A percentile compares a stretch with the other conserved stretches of the same genome.
These are phyloP conservation scores for Heliconius charithonia DNA, from an alignment of 2,888 invertebrate species.

Conservation along the genomic window DNA sequence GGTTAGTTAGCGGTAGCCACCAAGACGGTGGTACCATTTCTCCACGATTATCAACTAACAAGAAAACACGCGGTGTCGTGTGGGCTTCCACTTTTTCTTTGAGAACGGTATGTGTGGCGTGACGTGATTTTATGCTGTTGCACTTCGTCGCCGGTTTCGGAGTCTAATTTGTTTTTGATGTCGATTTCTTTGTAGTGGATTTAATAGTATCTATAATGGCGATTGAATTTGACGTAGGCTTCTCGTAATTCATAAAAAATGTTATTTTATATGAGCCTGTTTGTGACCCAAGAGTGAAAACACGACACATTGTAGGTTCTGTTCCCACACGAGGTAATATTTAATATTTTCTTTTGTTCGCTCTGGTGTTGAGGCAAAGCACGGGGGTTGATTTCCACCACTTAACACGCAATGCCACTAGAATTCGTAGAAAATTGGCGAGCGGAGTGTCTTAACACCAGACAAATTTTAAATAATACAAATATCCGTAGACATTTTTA, in stretches of 20 bases:
- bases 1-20: slow-evolving; percentile 17
- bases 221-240: background rate
- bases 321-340: too few species aligned
- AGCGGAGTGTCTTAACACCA: too few species aligned
- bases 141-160: slow-evolving; percentile 29
- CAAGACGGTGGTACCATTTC: slow-evolving; percentile 33
- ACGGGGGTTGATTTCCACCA: too few species aligned
- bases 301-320: too few species aligned
- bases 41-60: slow-evolving; percentile 43
- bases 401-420: too few species aligned
- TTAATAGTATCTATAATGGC: background rate
- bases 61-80: slow-evolving; percentile 32
- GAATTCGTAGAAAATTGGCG: too few species aligned
- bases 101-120: slow-evolving; percentile 24
- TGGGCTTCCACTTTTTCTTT: slow-evolving; percentile 44
- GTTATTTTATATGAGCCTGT: too few species aligned
- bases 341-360: too few species aligned
- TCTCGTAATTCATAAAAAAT: background rate
- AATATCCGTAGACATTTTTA: too few species aligned
- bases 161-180: slow-evolving; percentile 10
- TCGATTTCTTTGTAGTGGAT: slow-evolving; percentile 32
- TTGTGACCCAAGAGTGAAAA: too few species aligned
- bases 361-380: too few species aligned
- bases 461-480: too few species aligned
- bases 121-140: slow-evolving; percentile 42